Evolutionary conservation across 2,113 vertebrate species (phyloP).

Genomic region (Panthera uncia): DNA sequence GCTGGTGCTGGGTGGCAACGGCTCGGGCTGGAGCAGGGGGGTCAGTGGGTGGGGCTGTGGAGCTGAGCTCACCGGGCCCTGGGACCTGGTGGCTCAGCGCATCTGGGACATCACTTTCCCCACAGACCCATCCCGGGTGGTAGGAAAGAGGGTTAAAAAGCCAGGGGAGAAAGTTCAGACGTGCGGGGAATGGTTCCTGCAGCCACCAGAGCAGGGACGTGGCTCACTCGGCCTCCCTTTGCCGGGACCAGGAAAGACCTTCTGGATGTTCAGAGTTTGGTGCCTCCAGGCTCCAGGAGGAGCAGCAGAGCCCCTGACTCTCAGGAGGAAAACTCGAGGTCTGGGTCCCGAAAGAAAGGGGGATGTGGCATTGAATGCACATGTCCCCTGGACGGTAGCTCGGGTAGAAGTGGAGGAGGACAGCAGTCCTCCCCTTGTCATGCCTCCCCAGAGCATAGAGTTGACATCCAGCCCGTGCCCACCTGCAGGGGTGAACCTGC

Average conservation of each 20-base stretch:
- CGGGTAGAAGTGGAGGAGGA: neutral
- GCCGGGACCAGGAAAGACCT: neutral
- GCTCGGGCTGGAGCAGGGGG: neutral
- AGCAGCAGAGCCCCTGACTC: neutral
- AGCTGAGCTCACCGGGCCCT: neutral
- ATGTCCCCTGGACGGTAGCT: neutral
- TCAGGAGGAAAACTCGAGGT: neutral
- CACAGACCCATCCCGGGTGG: neutral
- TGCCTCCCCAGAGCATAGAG: neutral
- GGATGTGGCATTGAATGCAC: fast-evolving
- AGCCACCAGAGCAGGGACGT: fast-evolving
- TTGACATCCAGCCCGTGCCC: neutral
- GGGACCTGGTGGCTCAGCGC: neutral
- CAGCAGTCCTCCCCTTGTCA: fast-evolving
- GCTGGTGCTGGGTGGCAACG: neutral
- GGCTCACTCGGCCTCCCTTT: neutral
- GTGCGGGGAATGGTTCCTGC: neutral
- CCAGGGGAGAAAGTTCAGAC: neutral
- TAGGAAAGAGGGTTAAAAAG: neutral
- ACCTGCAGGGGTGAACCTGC: fast-evolving
- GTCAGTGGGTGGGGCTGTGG: too few species aligned
- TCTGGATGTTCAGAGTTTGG: neutral
- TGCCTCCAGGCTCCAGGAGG: neutral
- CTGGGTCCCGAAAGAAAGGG: neutral
- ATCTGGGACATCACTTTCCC: neutral